Conservation (phyloP, 1,140 invertebrate genomes). For the Drosophila suzukii region DNA sequence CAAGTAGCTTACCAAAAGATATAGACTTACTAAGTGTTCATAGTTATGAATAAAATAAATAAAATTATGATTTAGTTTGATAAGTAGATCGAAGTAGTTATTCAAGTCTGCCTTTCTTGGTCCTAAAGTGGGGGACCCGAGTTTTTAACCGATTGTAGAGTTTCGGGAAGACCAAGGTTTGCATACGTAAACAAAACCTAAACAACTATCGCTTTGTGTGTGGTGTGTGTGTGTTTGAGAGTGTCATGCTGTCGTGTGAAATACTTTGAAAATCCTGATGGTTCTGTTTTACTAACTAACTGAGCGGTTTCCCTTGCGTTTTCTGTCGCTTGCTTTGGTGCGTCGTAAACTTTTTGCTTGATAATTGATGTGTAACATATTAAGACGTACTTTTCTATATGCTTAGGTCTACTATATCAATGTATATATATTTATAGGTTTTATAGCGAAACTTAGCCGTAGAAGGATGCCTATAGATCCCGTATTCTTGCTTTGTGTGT, state of each 20-base stretch:
- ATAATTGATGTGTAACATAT: slow-evolving; percentile 30
- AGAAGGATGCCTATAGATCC: slow-evolving; percentile 1
- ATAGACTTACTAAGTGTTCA: too few relatives aligned
- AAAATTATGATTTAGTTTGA: too few relatives aligned
- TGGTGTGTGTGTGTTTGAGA: slow-evolving; percentile 1
- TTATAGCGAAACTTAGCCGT: slow-evolving; percentile 30
- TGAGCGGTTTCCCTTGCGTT: slow-evolving; percentile 26
- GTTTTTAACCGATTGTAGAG: not conserved
- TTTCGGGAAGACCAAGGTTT: slow-evolving; percentile 37
- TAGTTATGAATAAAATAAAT: too few relatives aligned
- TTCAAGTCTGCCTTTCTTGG: too few relatives aligned
- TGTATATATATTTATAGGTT: slow-evolving; percentile 27
- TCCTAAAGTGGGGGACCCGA: too few relatives aligned
- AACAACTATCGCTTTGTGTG: slow-evolving; percentile 29
- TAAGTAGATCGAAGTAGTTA: too few relatives aligned
- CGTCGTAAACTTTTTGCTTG: slow-evolving; percentile 40
- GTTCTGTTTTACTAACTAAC: slow-evolving; percentile 40
- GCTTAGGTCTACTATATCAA: slow-evolving; percentile 12
- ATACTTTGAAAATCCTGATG: slow-evolving; percentile 47
- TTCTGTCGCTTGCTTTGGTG: slow-evolving; percentile 33
- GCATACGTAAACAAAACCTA: slow-evolving; percentile 9
- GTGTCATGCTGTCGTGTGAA: slow-evolving; percentile 24
- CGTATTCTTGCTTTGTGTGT: slow-evolving; percentile 15
- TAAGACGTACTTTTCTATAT: slow-evolving; percentile 21
- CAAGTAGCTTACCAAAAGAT: too few relatives aligned